Evolutionary conservation across 92 coral and sea anemone genomes (phyloP).

Genomic region (Actinernus sp.): DNA sequence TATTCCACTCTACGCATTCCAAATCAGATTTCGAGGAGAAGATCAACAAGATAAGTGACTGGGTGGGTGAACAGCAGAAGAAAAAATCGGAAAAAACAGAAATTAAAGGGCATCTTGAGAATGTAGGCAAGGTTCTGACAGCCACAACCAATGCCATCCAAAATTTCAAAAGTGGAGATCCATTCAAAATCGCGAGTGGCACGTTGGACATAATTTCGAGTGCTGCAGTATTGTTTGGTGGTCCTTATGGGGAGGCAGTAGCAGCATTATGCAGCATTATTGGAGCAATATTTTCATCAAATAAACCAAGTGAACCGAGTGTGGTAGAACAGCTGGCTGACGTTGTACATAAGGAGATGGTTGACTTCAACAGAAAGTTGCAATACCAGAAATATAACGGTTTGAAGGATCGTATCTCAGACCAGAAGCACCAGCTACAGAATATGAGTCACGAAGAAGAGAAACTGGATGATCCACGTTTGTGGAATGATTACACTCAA

Average conservation of each 20-base stretch:
- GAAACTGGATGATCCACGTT: constrained; percentile 4
- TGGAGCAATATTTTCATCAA: constrained; percentile 29
- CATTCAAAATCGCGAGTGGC: constrained; percentile 5
- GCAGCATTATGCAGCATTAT: constrained; percentile 33
- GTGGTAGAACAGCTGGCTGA: constrained; percentile 18
- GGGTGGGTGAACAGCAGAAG: too few relatives aligned
- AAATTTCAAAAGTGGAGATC: constrained; percentile 15
- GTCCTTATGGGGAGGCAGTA: constrained; percentile 29
- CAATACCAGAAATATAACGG: neutral
- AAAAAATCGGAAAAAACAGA: too few relatives aligned
- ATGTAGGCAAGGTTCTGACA: constrained; percentile 9
- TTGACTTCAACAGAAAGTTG: constrained; percentile 14
- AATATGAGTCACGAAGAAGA: constrained; percentile 10
- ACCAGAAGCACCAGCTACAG: constrained; percentile 5
- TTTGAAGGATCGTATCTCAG: constrained; percentile 7
- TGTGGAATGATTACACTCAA: too few relatives aligned
- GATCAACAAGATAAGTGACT: too few relatives aligned
- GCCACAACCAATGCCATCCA: neutral
- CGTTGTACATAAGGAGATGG: constrained; percentile 13
- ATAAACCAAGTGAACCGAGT: constrained; percentile 21
- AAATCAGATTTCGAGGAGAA: too few relatives aligned
- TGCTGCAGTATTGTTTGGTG: neutral
- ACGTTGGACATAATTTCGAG: constrained; percentile 15
- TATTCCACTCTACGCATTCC: too few relatives aligned
- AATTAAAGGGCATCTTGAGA: neutral